phyloP scores from a whole-genome alignment of 2,888 invertebrate species.

The Gibbula magus region DNA sequence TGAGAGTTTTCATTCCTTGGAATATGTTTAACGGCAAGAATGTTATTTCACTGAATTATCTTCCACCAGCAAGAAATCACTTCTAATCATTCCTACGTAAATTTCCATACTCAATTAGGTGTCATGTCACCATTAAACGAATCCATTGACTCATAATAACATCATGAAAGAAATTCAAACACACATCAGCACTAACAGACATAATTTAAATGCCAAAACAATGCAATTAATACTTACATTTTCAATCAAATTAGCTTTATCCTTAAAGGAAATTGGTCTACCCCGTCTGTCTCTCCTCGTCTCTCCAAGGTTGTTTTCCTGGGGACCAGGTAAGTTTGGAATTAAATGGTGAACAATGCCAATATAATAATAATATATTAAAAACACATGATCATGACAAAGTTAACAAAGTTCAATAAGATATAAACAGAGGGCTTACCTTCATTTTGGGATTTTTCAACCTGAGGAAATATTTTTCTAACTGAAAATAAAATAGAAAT shows the following conservation, averaged over 20 bases:
- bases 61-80: too few relatives aligned
- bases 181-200: too few relatives aligned
- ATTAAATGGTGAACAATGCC: neutral
- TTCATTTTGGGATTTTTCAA: conserved; percentile 88
- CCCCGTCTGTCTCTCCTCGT: conserved; percentile 24
- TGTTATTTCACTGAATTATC: too few relatives aligned
- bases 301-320: conserved; percentile 15
- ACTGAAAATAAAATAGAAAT: conserved; percentile 60
- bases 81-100: too few relatives aligned
- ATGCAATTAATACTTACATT: conserved; percentile 26
- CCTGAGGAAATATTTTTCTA: conserved; percentile 95
- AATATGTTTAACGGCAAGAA: too few relatives aligned
- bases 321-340: neutral
- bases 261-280: conserved; percentile 25
- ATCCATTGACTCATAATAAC: too few relatives aligned
- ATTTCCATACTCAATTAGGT: too few relatives aligned
- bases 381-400: neutral
- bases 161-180: too few relatives aligned
- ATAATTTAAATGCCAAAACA: too few relatives aligned
- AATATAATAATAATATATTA: neutral
- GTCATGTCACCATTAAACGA: too few relatives aligned
- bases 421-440: too few relatives aligned
- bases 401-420: neutral
- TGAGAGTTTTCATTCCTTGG: too few relatives aligned
- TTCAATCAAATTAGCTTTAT: conserved; percentile 20